Evolutionary conservation across 2,797 vertebrate genomes (phyloP).

Genomic region (Sebastes baramenuke): DNA sequence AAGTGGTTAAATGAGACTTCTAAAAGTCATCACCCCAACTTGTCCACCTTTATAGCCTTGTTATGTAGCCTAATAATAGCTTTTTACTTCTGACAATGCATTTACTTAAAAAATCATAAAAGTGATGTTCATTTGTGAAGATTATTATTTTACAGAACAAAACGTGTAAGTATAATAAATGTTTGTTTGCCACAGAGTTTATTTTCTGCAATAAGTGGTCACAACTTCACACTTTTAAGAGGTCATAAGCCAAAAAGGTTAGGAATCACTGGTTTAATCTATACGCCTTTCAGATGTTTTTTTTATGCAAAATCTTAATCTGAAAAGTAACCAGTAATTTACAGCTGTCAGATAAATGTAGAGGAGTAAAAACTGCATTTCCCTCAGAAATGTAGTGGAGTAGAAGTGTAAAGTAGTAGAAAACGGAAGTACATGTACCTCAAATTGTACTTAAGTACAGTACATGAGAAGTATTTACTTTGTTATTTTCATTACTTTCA

Average conservation of each 20-base stretch:
- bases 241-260: not conserved
- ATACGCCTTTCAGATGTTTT: accelerated
- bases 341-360: not conserved
- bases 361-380: not conserved
- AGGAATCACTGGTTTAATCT: not conserved
- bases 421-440: not conserved
- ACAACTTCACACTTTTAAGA: not conserved
- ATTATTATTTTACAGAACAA: too few relatives aligned
- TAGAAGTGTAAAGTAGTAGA: not conserved
- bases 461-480: not conserved
- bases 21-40: too few relatives aligned
- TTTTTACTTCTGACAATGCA: too few relatives aligned
- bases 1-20: too few relatives aligned
- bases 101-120: too few relatives aligned
- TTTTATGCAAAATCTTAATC: not conserved
- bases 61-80: too few relatives aligned
- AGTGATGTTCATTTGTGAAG: too few relatives aligned
- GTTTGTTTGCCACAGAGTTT: too few relatives aligned
- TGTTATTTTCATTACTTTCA: not conserved
- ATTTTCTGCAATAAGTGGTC: not conserved
- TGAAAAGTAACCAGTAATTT: not conserved
- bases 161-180: too few relatives aligned
- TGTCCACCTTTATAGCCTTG: too few relatives aligned
- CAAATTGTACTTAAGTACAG: not conserved
- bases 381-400: not conserved